These are phyloP conservation scores for Tachina grossa DNA, from an alignment of 2,888 invertebrate genomes.

Conservation along the genomic window DNA sequence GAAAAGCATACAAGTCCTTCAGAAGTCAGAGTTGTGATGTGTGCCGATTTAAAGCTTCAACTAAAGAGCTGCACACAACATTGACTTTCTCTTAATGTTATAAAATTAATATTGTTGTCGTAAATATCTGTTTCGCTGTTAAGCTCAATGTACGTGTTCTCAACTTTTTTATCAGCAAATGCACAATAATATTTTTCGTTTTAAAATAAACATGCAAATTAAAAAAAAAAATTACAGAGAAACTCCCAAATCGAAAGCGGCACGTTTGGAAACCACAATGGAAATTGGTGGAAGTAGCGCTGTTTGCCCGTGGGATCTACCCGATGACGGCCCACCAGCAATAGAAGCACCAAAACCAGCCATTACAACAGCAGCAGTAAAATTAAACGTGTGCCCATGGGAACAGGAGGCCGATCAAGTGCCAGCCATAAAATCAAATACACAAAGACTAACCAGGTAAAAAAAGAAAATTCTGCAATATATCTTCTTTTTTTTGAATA, in stretches of 20 bases:
- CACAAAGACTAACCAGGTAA: slow-evolving; percentile 77
- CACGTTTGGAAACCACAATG: slow-evolving; percentile 79
- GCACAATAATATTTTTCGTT: too few species aligned
- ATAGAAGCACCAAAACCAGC: slow-evolving; percentile 61
- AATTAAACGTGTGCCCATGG: slow-evolving; percentile 80
- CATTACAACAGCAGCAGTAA: slow-evolving; percentile 72
- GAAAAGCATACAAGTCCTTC: background rate
- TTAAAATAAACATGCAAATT: background rate
- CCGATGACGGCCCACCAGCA: slow-evolving; percentile 71
- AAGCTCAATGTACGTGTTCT: background rate
- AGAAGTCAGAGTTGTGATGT: slow-evolving; percentile 10
- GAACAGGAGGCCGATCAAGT: slow-evolving; percentile 75
- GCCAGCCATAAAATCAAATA: slow-evolving; percentile 68
- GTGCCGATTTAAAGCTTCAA: background rate
- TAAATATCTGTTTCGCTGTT: slow-evolving; percentile 34
- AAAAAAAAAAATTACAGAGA: slow-evolving; percentile 75
- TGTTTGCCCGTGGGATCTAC: slow-evolving; percentile 82
- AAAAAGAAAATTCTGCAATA: background rate
- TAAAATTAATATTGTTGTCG: slow-evolving; percentile 50
- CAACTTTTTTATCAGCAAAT: too few species aligned
- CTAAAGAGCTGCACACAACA: background rate
- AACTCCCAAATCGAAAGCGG: slow-evolving; percentile 76
- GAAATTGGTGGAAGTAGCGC: slow-evolving; percentile 76
- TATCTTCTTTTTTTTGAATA: too few species aligned
- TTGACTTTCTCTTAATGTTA: slow-evolving; percentile 21